Evolutionary conservation across 2,888 invertebrate genomes (phyloP), one percentile per base, ranked within the genome.

Genomic region (Tanypteryx hageni): DNA sequence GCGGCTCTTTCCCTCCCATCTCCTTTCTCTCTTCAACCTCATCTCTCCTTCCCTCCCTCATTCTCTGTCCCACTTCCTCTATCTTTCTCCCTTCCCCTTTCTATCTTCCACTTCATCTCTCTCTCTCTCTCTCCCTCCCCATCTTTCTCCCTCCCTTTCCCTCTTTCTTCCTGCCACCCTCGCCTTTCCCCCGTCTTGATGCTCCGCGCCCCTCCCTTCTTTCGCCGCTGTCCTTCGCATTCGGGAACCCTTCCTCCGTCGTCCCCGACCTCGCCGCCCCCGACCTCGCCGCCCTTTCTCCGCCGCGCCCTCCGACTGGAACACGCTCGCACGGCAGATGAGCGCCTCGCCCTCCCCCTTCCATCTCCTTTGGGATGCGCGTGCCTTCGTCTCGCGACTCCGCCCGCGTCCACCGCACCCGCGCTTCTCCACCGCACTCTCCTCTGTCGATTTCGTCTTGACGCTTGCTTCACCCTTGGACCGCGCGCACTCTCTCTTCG

Each of bases 241-340:
- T 76, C 76, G 76, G 76, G 27, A 76, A 76, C 14, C 61, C 68
- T 68, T 68, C 76, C 76, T 68, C 18, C 68, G 68, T 68, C 68
- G 68, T 68, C 68, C 68, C 18, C 68, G 68, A 68, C 68, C 68
- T 4, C 68, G 5, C n/a, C 68, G 68, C 68, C 68, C 68, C 18
- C 68, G 68, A 68, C 68, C 68, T 4, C 68, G 5, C n/a, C 68
- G 68, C 68, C 68, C 68, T 68, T 68, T 68, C 44, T 44, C 9
- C 68, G 68, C 68, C 44, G 44, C 44, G 44, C 44, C 44, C 44
- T 44, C 44, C 44, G 44, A 44, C 44, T 44, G 1, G 5, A 44
- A 44, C 44, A 5, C 44, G 44, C 44, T 44, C 44, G 44, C 44
- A 68, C 68, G 68, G 68, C 44, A 44, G 44, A 44, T 44, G 68